A percentile compares a stretch with the other conserved stretches of the same genome.
Conservation (phyloP, 2,113 vertebrate genomes). For the Brienomyrus brachyistius region DNA sequence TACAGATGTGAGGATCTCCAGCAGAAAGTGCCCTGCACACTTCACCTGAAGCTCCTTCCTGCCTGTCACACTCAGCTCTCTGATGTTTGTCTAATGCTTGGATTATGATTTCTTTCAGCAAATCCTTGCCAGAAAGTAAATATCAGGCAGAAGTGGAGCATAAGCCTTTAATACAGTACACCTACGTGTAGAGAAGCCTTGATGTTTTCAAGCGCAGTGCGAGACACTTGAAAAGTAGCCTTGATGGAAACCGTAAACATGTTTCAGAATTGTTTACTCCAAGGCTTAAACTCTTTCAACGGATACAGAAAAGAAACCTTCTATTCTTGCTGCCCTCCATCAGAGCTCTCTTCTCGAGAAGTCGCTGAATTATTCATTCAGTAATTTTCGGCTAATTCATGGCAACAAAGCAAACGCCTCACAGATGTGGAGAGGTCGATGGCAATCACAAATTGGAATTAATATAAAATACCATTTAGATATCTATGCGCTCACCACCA, state of each 20-base stretch:
- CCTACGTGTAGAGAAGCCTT: slow-evolving; percentile 22
- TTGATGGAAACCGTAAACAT: slow-evolving; percentile 18
- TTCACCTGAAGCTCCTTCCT: slow-evolving; percentile 39
- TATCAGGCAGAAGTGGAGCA: slow-evolving; percentile 28
- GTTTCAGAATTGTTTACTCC: slow-evolving; percentile 14
- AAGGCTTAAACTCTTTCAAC: not conserved
- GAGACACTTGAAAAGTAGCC: slow-evolving; percentile 5
- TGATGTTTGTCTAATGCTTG: slow-evolving; percentile 41
- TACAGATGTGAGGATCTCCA: not conserved
- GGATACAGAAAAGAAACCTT: not conserved
- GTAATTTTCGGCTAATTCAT: not conserved
- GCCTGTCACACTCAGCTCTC: slow-evolving; percentile 31
- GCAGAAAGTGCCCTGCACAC: slow-evolving; percentile 28
- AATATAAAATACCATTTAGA: slow-evolving; percentile 3
- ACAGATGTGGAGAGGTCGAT: not conserved
- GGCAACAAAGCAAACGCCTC: not conserved
- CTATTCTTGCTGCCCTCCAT: not conserved
- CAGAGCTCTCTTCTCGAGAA: not conserved
- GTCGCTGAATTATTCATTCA: slow-evolving; percentile 16
- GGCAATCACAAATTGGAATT: not conserved
- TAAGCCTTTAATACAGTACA: slow-evolving; percentile 34
- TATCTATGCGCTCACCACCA: not conserved
- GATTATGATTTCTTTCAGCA: slow-evolving; percentile 48
- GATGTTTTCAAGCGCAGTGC: not conserved
- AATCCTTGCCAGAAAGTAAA: slow-evolving; percentile 34